phyloP scores from a whole-genome alignment of 2,888 invertebrate species.

The Ectemnius cavifrons region DNA sequence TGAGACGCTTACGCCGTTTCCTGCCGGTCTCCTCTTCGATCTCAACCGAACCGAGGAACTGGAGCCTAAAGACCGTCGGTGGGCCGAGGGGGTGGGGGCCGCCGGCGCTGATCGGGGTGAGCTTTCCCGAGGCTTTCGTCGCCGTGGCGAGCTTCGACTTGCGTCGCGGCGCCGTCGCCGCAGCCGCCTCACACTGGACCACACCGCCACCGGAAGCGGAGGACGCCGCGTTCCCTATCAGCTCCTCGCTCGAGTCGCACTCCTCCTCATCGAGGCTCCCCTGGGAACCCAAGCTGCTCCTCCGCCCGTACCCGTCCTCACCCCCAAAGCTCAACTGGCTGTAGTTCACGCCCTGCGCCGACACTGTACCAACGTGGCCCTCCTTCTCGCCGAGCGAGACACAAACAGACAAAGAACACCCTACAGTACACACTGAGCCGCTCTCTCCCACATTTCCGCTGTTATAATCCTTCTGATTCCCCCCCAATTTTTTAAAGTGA shows the following conservation, averaged over 20 bases:
- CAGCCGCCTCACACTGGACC: slow-evolving; percentile 62
- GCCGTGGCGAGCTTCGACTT: not conserved
- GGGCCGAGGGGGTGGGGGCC: slow-evolving; percentile 68
- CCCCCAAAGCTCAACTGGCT: slow-evolving; percentile 75
- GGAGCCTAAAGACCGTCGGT: slow-evolving; percentile 87
- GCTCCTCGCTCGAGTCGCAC: slow-evolving; percentile 77
- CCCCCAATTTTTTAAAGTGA: too few relatives aligned
- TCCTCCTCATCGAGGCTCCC: slow-evolving; percentile 77
- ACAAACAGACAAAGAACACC: slow-evolving; percentile 71
- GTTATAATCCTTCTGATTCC: too few relatives aligned
- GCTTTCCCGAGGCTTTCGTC: slow-evolving; percentile 53
- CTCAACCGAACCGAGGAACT: slow-evolving; percentile 91
- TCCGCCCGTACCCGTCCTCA: slow-evolving; percentile 73
- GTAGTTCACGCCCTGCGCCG: slow-evolving; percentile 69
- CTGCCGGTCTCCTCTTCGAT: slow-evolving; percentile 88
- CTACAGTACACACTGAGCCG: not conserved
- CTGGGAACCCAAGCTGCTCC: slow-evolving; percentile 75
- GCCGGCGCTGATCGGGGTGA: slow-evolving; percentile 58
- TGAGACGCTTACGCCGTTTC: slow-evolving; percentile 86
- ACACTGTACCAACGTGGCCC: slow-evolving; percentile 65
- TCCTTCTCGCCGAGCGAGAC: slow-evolving; percentile 68
- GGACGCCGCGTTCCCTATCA: slow-evolving; percentile 74
- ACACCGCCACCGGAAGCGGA: slow-evolving; percentile 26
- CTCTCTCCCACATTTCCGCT: too few relatives aligned
- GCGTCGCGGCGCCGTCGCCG: slow-evolving; percentile 43